phyloP scores from a whole-genome alignment of 53 echinoderm and acorn worm species.

The Crossaster papposus region DNA sequence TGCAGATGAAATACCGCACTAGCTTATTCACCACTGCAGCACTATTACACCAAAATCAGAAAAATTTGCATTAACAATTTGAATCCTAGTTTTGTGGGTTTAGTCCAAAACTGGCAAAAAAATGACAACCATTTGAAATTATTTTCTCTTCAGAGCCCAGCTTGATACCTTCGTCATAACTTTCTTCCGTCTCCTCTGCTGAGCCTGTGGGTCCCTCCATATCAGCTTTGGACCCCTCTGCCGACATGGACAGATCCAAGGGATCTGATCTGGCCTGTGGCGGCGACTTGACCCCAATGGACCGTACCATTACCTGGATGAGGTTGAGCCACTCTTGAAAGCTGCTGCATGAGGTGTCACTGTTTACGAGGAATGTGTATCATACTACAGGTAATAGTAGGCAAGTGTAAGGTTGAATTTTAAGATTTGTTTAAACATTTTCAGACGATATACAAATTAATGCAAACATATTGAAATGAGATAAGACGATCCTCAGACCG shows the following conservation, averaged over 20 bases:
- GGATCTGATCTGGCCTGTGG: conserved; percentile 46
- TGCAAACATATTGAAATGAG: too few relatives aligned
- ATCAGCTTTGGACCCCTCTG: conserved; percentile 30
- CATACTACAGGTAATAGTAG: not conserved
- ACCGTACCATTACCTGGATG: conserved; percentile 42
- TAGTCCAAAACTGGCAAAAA: too few relatives aligned
- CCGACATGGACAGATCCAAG: conserved; percentile 50
- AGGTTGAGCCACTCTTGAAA: conserved; percentile 41
- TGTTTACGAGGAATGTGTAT: not conserved
- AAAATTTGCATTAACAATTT: too few relatives aligned
- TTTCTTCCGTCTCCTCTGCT: not conserved
- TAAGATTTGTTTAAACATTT: not conserved
- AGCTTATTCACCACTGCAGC: too few relatives aligned
- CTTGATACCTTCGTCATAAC: not conserved
- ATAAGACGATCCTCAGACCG: too few relatives aligned
- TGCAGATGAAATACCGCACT: too few relatives aligned
- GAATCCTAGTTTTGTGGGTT: too few relatives aligned
- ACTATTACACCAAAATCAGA: too few relatives aligned
- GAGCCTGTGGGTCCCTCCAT: not conserved
- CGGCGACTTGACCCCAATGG: conserved; percentile 29
- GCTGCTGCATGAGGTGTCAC: not conserved
- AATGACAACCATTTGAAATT: too few relatives aligned
- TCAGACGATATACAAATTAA: too few relatives aligned
- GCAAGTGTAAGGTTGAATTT: not conserved
- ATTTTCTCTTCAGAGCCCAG: not conserved